A percentile compares a stretch with the other conserved stretches of the same genome.
Conservation (phyloP, 2,113 vertebrate genomes). For the Telmatochromis sp. region DNA sequence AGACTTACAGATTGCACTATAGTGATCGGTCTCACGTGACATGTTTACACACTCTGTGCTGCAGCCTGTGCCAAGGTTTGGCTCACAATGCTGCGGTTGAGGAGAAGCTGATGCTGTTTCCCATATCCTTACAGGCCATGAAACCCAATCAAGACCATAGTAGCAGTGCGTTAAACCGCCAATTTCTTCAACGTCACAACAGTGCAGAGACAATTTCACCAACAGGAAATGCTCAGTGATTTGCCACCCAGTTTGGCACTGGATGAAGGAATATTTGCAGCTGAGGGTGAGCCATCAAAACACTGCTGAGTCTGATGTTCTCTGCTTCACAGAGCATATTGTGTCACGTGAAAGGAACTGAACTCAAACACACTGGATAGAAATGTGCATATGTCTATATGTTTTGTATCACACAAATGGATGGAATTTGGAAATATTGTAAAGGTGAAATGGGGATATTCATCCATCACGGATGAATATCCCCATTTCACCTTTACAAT, state of each 20-base stretch:
- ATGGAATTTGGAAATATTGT: too few relatives aligned
- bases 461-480: neutral
- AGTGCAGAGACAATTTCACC: neutral
- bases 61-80: neutral
- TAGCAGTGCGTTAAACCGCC: neutral
- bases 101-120: neutral
- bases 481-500: neutral
- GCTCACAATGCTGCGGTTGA: neutral
- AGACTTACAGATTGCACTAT: neutral
- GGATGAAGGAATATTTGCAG: neutral
- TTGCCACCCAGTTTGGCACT: neutral
- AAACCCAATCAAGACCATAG: neutral
- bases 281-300: neutral
- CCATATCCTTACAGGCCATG: neutral
- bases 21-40: neutral
- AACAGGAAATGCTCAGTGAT: neutral
- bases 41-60: neutral
- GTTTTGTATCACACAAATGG: too few relatives aligned
- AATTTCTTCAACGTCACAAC: neutral
- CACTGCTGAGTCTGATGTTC: neutral
- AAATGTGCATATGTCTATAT: neutral
- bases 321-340: neutral
- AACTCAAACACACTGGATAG: neutral
- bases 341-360: neutral
- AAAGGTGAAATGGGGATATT: too few relatives aligned